Evolutionary conservation across 2,113 vertebrate species (phyloP).

Genomic region (Heterotilapia buettikoferi): DNA sequence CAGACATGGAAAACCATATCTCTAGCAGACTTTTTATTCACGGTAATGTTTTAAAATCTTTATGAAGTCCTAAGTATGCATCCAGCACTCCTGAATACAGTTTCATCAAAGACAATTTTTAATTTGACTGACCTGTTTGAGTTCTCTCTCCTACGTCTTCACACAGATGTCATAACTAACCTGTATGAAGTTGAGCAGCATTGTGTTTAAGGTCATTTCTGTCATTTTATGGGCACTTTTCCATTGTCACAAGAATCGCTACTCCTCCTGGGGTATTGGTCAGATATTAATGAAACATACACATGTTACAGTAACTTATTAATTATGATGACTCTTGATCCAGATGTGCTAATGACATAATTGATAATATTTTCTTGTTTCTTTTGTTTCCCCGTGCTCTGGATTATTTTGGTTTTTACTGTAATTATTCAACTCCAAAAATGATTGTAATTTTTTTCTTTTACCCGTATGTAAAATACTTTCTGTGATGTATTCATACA

Average conservation of each 20-base stretch:
- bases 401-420: not conserved
- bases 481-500: not conserved
- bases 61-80: not conserved
- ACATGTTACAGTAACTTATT: not conserved
- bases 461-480: not conserved
- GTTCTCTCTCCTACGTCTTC: not conserved
- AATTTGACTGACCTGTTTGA: not conserved
- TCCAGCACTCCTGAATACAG: not conserved
- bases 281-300: not conserved
- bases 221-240: not conserved
- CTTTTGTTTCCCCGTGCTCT: rapidly evolving
- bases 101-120: not conserved
- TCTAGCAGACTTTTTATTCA: not conserved
- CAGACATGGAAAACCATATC: not conserved
- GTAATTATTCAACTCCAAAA: not conserved
- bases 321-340: not conserved
- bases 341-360: not conserved
- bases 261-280: not conserved
- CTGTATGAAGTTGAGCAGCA: not conserved
- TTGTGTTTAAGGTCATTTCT: not conserved
- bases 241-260: not conserved
- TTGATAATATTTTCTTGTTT: not conserved
- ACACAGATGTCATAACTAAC: not conserved
- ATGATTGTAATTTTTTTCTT: not conserved
- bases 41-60: not conserved